A percentile compares a stretch with the other conserved stretches of the same genome.
Evolutionary conservation across 2,888 invertebrate genomes (phyloP).

Genomic region (Drosophila seclusa): DNA sequence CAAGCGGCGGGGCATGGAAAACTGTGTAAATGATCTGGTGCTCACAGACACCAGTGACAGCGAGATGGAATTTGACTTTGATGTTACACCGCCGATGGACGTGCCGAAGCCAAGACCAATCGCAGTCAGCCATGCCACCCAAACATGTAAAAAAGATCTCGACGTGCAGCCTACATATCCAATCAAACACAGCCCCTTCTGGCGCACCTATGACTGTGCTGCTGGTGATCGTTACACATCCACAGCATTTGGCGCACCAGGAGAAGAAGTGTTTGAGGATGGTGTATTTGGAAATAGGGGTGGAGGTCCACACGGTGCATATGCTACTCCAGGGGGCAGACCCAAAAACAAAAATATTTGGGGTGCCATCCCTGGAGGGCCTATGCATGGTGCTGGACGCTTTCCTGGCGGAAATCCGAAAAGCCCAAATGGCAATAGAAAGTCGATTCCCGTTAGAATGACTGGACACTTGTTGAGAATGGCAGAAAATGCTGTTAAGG

Average conservation of each 20-base stretch:
- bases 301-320: conserved; percentile 50
- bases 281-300: conserved; percentile 50
- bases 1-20: conserved; percentile 52
- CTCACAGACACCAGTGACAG: conserved; percentile 83
- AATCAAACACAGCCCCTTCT: conserved; percentile 53
- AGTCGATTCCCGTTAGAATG: conserved; percentile 8
- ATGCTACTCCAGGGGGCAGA: neutral
- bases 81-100: conserved; percentile 89
- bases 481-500: neutral
- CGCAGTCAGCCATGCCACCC: conserved; percentile 86
- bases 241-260: conserved; percentile 45
- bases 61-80: conserved; percentile 89
- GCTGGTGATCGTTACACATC: conserved; percentile 57
- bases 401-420: neutral
- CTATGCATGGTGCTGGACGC: conserved; percentile 20
- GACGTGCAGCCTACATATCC: conserved; percentile 51
- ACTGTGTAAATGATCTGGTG: conserved; percentile 68
- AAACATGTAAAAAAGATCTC: conserved; percentile 86
- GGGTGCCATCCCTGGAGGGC: conserved; percentile 9
- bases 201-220: conserved; percentile 73
- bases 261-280: conserved; percentile 55
- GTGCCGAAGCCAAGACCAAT: neutral
- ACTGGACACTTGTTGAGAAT: conserved; percentile 1
- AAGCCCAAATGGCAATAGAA: neutral
- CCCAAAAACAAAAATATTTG: conserved; percentile 1